These are phyloP conservation scores for Tragelaphus eurycerus DNA, from an alignment of 2,797 vertebrate species.

Conservation along the genomic window DNA sequence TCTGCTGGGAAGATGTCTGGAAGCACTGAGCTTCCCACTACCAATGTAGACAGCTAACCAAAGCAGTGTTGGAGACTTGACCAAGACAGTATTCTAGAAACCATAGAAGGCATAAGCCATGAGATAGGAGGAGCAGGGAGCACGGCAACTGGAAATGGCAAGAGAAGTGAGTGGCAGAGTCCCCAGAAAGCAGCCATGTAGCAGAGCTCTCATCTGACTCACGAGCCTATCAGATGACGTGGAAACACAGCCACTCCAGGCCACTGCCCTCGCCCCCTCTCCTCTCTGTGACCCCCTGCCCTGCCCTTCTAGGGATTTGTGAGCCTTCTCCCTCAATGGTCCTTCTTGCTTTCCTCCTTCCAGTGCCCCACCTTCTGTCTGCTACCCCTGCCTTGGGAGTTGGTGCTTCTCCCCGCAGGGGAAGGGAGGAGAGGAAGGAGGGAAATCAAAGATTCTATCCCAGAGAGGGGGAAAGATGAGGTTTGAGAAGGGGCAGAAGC, in stretches of 20 bases:
- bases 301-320: slow-evolving; percentile 45
- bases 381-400: slow-evolving; percentile 73
- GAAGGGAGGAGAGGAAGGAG: not conserved
- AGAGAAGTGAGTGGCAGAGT: not conserved
- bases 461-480: not conserved
- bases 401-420: slow-evolving; percentile 51
- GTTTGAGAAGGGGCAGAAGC: not conserved
- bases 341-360: slow-evolving; percentile 41
- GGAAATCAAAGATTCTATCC: not conserved
- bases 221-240: not conserved
- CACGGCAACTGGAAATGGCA: not conserved
- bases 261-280: slow-evolving; percentile 49
- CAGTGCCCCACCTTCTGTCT: slow-evolving; percentile 54
- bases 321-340: slow-evolving; percentile 43
- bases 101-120: not conserved
- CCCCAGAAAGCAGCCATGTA: not conserved
- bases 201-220: not conserved
- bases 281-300: slow-evolving; percentile 39
- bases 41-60: not conserved
- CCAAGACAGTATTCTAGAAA: not conserved
- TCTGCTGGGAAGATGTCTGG: not conserved
- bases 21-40: not conserved
- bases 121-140: not conserved
- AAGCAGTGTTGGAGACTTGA: not conserved
- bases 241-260: not conserved